Base-by-base conservation (phyloP, 2,113 vertebrate species). In the Taxidea taxus region DNA sequence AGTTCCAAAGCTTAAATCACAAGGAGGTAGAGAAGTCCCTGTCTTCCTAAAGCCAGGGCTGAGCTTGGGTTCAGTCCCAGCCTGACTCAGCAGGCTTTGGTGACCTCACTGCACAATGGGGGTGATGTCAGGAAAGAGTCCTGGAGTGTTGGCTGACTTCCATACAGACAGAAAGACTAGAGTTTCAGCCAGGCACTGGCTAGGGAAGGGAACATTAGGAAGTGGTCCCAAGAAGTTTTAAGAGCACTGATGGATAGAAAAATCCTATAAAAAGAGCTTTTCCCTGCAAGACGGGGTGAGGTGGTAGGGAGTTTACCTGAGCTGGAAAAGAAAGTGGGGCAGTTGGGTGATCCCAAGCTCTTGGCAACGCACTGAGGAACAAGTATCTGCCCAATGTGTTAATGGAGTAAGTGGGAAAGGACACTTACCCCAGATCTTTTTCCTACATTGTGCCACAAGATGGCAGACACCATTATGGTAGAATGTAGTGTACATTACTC, bases 71-170 rank as follows among this genome's bases (percentile, higher is more conserved):
- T 85, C 83, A 39, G 47, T 74, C 39, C 90, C 82, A 54, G 31
- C 4, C 92, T 97, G 95, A 88, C 90, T 93, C 92, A 91, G 82
- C 87, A 95, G 72, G 56, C 54, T 51, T 60, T 68, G 29, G 39
- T 23, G 11, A 91, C 82, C 34, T 96, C 54, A 80, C 75, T 91
- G 34, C 62, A 93, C 51, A 42, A 44, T 31, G 68, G 37, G 15
- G n/a, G 74, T 39, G 70, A 51, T 74, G 39, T 66, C 51, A 74
- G 82, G 44, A 58, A 81, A 87, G 77, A 83, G 62, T 23, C 58
- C 47, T 42, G 68, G 34, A 68, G 37, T 49, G 20, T 12, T 54
- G 31, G 47, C 44, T 51, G 89, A 29, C 62, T 66, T 34, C 54
- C 75, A 80, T 18, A 49, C 27, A 75, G 89, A 82, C 66, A 75